Conservation (phyloP, 2,797 vertebrate species). For the Danio kyathit region DNA sequence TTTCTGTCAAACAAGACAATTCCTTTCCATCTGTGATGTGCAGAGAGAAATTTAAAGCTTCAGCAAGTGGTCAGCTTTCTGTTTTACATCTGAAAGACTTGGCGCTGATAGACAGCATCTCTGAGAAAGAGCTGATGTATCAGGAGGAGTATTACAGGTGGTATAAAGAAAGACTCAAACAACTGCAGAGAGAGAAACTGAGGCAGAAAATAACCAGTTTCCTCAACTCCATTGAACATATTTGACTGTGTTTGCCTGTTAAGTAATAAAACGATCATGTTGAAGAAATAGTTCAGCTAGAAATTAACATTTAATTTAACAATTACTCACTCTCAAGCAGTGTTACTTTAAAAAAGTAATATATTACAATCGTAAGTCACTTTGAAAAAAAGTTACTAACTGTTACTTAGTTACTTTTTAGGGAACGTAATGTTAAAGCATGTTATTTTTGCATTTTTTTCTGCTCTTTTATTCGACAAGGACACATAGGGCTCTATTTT, state of each 20-base stretch:
- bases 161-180: constrained; percentile 67
- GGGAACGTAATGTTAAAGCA: no score
- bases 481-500: no score
- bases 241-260: neutral
- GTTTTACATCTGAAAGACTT: constrained; percentile 78
- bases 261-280: no score
- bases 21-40: constrained; percentile 30
- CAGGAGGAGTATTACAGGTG: constrained; percentile 63
- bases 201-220: constrained; percentile 75
- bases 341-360: no score
- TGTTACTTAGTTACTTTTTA: no score
- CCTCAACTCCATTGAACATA: constrained; percentile 67
- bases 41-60: neutral
- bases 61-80: constrained; percentile 68
- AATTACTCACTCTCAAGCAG: no score
- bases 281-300: no score
- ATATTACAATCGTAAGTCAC: no score
- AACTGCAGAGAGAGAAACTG: constrained; percentile 70
- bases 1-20: neutral
- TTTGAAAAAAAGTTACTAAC: no score
- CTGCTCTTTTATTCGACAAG: no score
- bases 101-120: constrained; percentile 80
- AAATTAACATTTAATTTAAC: no score
- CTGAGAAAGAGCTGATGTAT: constrained; percentile 72
- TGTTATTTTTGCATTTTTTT: no score